phyloP scores from a whole-genome alignment of 2,797 vertebrate species.

The Pangasius djambal region DNA sequence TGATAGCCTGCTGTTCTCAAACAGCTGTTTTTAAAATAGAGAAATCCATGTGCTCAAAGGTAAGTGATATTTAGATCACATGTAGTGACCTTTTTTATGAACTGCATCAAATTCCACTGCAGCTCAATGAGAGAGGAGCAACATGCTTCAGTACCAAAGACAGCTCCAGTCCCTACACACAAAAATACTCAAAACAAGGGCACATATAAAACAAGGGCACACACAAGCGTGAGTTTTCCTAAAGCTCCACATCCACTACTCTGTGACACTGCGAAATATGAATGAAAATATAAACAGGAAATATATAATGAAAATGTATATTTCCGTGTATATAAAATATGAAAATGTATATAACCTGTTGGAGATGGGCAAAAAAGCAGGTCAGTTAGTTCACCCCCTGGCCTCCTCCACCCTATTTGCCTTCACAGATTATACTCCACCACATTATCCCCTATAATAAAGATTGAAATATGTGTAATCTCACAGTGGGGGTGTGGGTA shows the following conservation, averaged over 20 bases:
- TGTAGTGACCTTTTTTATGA: slow-evolving; percentile 64
- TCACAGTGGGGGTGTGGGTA: slow-evolving; percentile 52
- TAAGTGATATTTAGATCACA: slow-evolving; percentile 60
- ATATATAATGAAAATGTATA: neutral
- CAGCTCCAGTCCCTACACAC: slow-evolving; percentile 39
- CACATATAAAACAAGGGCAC: neutral
- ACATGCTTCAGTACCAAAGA: slow-evolving; percentile 49
- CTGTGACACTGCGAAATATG: too few species aligned
- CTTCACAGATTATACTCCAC: slow-evolving; percentile 60
- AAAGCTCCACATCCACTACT: neutral
- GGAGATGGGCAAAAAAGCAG: slow-evolving; percentile 48
- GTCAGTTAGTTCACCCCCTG: slow-evolving; percentile 52
- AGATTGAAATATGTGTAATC: slow-evolving; percentile 61
- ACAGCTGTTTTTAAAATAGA: slow-evolving; percentile 58
- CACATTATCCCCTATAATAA: slow-evolving; percentile 64
- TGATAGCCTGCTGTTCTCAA: neutral
- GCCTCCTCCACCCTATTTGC: slow-evolving; percentile 30
- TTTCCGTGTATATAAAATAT: neutral
- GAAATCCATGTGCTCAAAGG: slow-evolving; percentile 49
- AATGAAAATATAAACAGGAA: neutral
- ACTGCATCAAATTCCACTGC: slow-evolving; percentile 55
- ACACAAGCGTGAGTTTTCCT: neutral
- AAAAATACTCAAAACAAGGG: neutral
- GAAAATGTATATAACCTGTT: neutral
- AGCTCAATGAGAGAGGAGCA: neutral